A percentile compares a stretch with the other conserved stretches of the same genome.
Conservation (phyloP, 2,113 vertebrate genomes). For the Pachycephala philippinensis region DNA sequence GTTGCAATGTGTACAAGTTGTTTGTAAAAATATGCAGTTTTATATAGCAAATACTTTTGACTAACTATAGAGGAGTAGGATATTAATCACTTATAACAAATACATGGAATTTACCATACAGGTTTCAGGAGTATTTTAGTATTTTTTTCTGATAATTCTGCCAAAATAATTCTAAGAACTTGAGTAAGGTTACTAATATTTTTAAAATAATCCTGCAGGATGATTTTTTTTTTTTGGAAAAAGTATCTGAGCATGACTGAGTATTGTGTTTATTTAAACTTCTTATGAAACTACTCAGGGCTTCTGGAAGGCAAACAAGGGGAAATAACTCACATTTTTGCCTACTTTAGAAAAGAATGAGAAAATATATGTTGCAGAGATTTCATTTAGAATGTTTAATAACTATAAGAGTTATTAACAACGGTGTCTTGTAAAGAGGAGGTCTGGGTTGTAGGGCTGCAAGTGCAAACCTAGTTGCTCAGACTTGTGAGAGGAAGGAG, state of each 20-base stretch:
- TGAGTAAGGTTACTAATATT: not conserved
- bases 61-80: not conserved
- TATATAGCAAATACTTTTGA: not conserved
- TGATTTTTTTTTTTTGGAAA: not conserved
- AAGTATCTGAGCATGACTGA: not conserved
- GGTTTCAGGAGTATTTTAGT: not conserved
- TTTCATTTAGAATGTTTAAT: not conserved
- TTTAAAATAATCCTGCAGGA: not conserved
- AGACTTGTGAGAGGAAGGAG: not conserved
- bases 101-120: not conserved
- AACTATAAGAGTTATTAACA: not conserved
- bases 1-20: not conserved
- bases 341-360: not conserved
- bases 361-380: not conserved
- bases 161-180: not conserved
- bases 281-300: not conserved
- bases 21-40: not conserved
- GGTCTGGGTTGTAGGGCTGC: not conserved
- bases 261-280: not conserved
- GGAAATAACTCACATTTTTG: not conserved
- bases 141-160: not conserved
- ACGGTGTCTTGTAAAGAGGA: not conserved
- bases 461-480: not conserved
- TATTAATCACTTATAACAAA: not conserved
- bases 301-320: not conserved